These are phyloP conservation scores for Sterna hirundo DNA, from an alignment of 2,113 vertebrate species.

Conservation along the genomic window DNA sequence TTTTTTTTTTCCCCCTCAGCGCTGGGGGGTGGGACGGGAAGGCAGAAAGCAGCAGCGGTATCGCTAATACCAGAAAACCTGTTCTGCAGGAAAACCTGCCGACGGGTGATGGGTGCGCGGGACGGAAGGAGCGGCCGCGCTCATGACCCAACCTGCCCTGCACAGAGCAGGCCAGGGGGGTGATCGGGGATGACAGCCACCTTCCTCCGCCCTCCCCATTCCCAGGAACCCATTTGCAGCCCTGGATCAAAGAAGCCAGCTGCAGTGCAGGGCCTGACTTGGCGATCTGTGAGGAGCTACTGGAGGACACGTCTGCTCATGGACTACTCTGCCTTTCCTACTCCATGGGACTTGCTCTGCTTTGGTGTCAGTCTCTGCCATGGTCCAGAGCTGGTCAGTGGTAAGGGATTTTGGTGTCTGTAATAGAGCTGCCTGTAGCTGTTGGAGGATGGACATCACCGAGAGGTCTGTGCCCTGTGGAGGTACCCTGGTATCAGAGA, in stretches of 20 bases:
- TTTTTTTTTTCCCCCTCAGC: neutral
- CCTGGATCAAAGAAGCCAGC: neutral
- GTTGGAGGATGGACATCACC: neutral
- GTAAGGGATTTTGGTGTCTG: neutral
- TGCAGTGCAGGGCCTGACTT: neutral
- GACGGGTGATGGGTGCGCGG: neutral
- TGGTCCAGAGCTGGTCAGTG: neutral
- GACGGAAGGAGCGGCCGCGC: conserved; percentile 2
- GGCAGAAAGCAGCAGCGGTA: neutral
- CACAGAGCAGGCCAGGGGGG: neutral
- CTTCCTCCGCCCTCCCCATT: neutral
- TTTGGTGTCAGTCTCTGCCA: neutral
- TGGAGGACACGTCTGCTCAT: neutral
- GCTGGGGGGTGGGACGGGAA: neutral
- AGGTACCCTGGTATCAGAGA: neutral
- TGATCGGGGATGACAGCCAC: neutral
- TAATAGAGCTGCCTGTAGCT: neutral
- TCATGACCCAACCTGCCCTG: conserved; percentile 28
- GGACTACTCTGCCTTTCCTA: neutral
- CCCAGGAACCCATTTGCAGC: neutral
- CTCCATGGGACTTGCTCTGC: neutral
- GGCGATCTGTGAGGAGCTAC: neutral
- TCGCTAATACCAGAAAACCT: conserved; percentile 26
- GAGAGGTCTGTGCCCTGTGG: accelerated
- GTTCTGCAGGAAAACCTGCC: conserved; percentile 42